Base-by-base conservation (phyloP, 2,888 invertebrate genomes). In the Ophion slaviceki region DNA sequence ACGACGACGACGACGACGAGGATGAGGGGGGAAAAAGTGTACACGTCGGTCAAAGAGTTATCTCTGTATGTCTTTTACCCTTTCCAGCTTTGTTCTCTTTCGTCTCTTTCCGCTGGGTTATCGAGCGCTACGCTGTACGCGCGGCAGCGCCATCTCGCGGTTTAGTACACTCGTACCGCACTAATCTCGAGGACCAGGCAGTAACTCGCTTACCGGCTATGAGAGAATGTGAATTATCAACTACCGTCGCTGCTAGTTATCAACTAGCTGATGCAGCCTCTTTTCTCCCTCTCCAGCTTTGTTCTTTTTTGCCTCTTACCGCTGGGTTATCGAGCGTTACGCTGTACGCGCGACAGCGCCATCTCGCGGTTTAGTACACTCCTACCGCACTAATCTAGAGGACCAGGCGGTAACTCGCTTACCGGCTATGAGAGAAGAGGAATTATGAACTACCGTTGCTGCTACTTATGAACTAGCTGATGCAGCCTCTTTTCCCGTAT, bases 311-410 rank as follows among this genome's bases (percentile, higher is more conserved):
- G 20, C 76, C n/a, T 66, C 57, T 28, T 1, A 45, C n/a, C 59
- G 17, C 6, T 61, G 47, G 20, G 45, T 28, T 91, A 89, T 91
- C 91, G 59, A 75, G 75, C 68, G 67, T 28, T 32, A 2, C 45
- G 17, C 36, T 64, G 66, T 36, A 7, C 17, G 53, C 11, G 32
- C 40, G 20, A 36, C 17, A 47, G 61, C 74, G 72, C 75, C 81
- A 59, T 75, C 75, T 81, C 14, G 68, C 68, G 62, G 10, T 61
- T 81, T 75, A 47, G 81, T 68, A 68, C 81, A 81, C 57, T 80
- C 53, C 24, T 45, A 53, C 17, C 40, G 57, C 28, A 75, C 40
- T 61, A 20, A 61, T 72, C 57, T 45, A 66, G 68, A 53, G 53
- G 32, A 32, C 17, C 17, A 53, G 53, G 53, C 17, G 2, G 14